Base-by-base conservation (phyloP, 2,888 invertebrate genomes). In the Lithophane leautieri region DNA sequence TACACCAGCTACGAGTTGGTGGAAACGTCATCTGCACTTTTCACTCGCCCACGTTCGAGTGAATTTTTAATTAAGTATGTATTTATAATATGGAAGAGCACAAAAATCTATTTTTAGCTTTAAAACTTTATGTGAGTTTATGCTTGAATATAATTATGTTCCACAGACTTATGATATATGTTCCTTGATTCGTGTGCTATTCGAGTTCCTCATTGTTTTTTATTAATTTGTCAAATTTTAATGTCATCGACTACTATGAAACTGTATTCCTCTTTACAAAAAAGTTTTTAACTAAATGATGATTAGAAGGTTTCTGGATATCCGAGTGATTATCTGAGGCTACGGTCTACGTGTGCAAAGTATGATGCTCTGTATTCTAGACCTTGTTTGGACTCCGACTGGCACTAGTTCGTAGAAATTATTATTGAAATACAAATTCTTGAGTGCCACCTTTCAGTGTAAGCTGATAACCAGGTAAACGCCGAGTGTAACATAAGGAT, bases 401-500 rank as follows among this genome's bases (percentile, higher is more conserved):
- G 40, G 69, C 66, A 72, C 42, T 61, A 58, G 40, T 84, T 82
- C 50, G 66, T 60, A 34, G 52, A 85, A 71, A 81, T 66, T 76
- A 84, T 71, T 81, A 76, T 66, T 84, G 47, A 54, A 69, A 61
- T 67, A 71, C 71, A 60, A 84, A 82, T 82, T 76, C 28, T 71
- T 58, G 65, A 81, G 82, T 69, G 42, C 16, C 68, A 76, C 66
- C 50, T 76, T 76, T 71, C 68, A 76, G 69, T 34, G 58, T 71
- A 42, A 62, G 72, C 61, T 81, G 82, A 81, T 81, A 79, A 80
- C 65, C 63, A 82, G 52, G 81, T 79, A 74, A 71, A 76, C 42
- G 71, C 4, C 40, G 68, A 72, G 54, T 47, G 22, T 58, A 11
- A 71, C 85, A 84, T 82, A 84, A 82, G 28, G 52, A 71, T 72